A percentile compares a stretch with the other conserved stretches of the same genome.
Conservation (phyloP, 1,140 invertebrate species). For the Apis florea region DNA sequence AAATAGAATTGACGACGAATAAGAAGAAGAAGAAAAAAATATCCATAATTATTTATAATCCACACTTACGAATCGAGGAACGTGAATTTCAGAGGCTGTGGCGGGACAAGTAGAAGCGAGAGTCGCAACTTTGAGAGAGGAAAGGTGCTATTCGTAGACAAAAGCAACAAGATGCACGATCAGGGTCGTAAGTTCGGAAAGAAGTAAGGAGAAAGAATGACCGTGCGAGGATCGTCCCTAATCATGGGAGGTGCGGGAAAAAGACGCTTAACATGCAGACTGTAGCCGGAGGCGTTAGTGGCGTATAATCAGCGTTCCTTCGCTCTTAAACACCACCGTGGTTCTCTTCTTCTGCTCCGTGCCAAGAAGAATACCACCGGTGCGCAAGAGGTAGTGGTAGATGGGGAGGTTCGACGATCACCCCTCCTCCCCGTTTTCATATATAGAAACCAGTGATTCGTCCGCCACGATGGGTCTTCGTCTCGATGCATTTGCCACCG, state of each 20-base stretch:
- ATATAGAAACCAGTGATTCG: constrained; percentile 7
- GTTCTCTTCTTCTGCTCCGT: constrained; percentile 19
- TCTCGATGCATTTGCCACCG: constrained; percentile 14
- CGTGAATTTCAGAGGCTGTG: too few species aligned
- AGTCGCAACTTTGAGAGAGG: neutral
- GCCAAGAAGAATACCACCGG: constrained; percentile 12
- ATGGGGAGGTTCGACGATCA: neutral
- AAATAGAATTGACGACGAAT: neutral
- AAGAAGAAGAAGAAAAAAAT: too few species aligned
- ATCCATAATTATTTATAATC: too few species aligned
- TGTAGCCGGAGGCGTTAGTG: constrained; percentile 62
- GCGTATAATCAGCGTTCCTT: constrained; percentile 72
- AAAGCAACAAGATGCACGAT: constrained; percentile 34
- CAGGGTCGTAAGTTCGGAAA: constrained; percentile 30
- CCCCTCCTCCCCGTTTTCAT: neutral
- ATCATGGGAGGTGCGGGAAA: constrained; percentile 56
- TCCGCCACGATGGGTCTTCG: neutral
- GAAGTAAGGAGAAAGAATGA: constrained; percentile 42
- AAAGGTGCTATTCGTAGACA: constrained; percentile 3
- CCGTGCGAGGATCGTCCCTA: constrained; percentile 56
- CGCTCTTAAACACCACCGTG: constrained; percentile 54
- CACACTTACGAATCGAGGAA: too few species aligned
- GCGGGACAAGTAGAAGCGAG: too few species aligned
- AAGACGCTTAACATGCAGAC: constrained; percentile 65
- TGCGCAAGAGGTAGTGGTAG: constrained; percentile 10